Evolutionary conservation across 2,888 invertebrate species (phyloP).

Genomic region (Coenonympha glycerion): DNA sequence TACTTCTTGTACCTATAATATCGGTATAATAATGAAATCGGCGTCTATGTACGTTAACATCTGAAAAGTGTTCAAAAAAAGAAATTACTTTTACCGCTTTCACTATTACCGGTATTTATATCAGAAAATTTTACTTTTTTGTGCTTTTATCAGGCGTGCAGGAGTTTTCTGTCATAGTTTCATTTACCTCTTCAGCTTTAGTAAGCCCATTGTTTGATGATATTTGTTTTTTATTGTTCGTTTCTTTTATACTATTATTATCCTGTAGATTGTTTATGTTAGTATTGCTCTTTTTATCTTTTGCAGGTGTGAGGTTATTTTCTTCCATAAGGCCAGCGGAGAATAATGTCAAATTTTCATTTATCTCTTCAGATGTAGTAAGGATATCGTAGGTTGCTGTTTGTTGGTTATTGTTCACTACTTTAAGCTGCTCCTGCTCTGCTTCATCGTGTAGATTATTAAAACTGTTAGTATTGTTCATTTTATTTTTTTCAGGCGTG

Average conservation of each 20-base stretch:
- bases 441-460: no score
- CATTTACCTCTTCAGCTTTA: neutral
- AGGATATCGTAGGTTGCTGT: neutral
- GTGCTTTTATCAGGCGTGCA: conserved; percentile 38
- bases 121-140: conserved; percentile 56
- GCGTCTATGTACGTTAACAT: no score
- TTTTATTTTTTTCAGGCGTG: conserved; percentile 39
- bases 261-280: no score
- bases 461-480: no score
- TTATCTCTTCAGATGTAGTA: neutral
- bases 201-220: neutral
- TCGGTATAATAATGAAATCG: no score
- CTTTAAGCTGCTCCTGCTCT: neutral
- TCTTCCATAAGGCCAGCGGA: conserved; percentile 6
- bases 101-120: conserved; percentile 49
- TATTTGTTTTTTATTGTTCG: neutral
- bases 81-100: no score
- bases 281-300: no score
- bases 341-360: neutral
- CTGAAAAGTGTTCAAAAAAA: no score
- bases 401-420: neutral
- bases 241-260: neutral
- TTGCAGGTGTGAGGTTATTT: conserved; percentile 36
- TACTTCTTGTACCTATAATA: no score
- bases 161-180: conserved; percentile 1